Evolutionary conservation across 2,113 vertebrate genomes (phyloP), one percentile per base, ranked within the genome.

Genomic region (Xenus cinereus): DNA sequence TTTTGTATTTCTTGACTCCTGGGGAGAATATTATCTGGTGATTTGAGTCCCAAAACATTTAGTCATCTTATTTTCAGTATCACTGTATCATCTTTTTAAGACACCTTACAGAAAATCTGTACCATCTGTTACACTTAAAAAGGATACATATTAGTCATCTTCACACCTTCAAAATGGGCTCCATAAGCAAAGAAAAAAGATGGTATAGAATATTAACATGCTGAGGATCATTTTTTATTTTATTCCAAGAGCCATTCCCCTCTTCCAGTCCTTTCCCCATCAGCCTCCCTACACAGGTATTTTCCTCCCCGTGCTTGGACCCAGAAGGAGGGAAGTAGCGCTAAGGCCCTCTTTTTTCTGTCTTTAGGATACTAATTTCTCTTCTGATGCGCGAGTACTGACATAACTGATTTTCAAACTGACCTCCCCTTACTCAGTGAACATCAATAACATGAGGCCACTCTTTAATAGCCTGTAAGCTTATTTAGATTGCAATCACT

Each of bases 61-160:
- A 86, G 60, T 73, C 63, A 89, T 92, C 72, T 77, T 53, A 80
- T 77, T 87, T 87, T 67, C 69, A 51, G 50, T 69, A 81, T 73
- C 69, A 74, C 84, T 67, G 10, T 62, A 78, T 17, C 72, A 67
- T 90, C 67, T 86, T 74, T 71, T 86, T 45, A 75, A 84, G 81
- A 59, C 57, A 93, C 39, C 78, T 96, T 76, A 73, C n/a, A 80
- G 78, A 84, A 95, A 84, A 67, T 79, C 68, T 86, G 73, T 45
- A 37, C 84, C 93, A 91, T 94, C 93, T 96, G 73, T 90, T 72
- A 21, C 37, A 39, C 19, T 81, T 81, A 9, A 33, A 64, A 95
- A 91, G 66, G 51, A 64, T 30, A 32, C 12, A 4, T 54, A 79
- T 94, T 95, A 79, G 67, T 93, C 88, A 87, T 91, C 87, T 74